Base-by-base conservation (phyloP, 2,797 vertebrate genomes). In the Aulostomus chinensis region DNA sequence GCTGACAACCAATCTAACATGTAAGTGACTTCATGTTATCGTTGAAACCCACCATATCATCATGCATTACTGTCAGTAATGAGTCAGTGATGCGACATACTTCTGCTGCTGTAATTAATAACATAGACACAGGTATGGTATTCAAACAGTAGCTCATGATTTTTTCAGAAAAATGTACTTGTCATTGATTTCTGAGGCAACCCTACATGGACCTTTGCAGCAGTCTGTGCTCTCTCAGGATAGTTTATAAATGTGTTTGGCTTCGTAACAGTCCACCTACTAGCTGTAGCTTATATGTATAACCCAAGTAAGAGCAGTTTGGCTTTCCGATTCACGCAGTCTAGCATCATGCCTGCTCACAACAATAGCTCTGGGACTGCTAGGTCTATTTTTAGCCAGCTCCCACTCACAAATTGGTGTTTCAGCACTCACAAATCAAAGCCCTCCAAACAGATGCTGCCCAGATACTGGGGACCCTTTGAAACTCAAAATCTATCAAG, bases 351-450 rank as follows among this genome's bases (percentile, higher is more conserved):
- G 78, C 68, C 53, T 50, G 41, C 53, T 58, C 61, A 67, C 72
- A 77, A 81, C 81, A 85, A 77, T 80, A 47, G 83, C 66, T 65
- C 54, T 56, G 42, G 61, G 67, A 73, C 65, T 50, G 62, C 66
- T 11, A 1, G 33, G 7, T 46, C 82, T 88, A 85, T 84, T 80
- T 84, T 68, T 83, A 75, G 58, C 53, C 12, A 1, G 36, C 26
- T 72, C 71, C 78, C 65, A 68, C 69, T 84, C 76, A 73, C 58
- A 72, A 81, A 77, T 75, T 85, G 77, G 80, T 83, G 79, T 78
- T 86, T 86, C 75, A 84, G 78, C 78, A 65, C 68, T 50, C 37
- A 51, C 66, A 82, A 81, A 86, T 87, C 79, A 84, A 75, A 81
- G 74, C 70, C 56, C 40, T 64, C 70, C 56, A 68, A 74, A 71